Evolutionary conservation across 2,797 vertebrate genomes (phyloP).

Genomic region (Anolis apletophallus): DNA sequence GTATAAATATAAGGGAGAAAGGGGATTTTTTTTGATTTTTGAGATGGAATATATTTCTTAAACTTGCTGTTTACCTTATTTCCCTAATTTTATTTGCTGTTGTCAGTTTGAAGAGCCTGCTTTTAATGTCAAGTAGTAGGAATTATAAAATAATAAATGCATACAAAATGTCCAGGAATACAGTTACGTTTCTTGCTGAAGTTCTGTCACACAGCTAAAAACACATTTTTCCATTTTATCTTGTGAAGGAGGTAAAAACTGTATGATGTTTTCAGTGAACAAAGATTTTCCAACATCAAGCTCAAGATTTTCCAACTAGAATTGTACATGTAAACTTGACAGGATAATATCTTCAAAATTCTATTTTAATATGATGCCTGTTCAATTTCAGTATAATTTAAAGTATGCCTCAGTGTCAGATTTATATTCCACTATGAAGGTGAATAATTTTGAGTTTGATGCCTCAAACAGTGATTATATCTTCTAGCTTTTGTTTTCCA

Average conservation of each 20-base stretch:
- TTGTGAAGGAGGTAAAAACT: constrained; percentile 24
- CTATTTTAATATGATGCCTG: constrained; percentile 46
- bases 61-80: neutral
- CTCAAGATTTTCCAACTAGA: too few relatives aligned
- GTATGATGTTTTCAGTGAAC: constrained; percentile 17
- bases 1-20: neutral
- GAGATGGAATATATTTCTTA: neutral
- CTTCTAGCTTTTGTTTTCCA: too few relatives aligned
- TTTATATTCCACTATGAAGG: constrained; percentile 45
- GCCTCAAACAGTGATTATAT: neutral
- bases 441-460: constrained; percentile 52
- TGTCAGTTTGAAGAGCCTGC: neutral
- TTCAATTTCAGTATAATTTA: constrained; percentile 55
- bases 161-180: neutral
- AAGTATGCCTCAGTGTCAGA: constrained; percentile 8
- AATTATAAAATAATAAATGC: neutral
- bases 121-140: neutral
- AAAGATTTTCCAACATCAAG: constrained; percentile 44
- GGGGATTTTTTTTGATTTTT: neutral
- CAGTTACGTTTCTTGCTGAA: neutral
- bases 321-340: constrained; percentile 26
- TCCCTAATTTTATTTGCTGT: neutral
- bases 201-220: neutral
- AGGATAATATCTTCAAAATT: constrained; percentile 43
- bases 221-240: neutral